phyloP scores from a whole-genome alignment of 1,140 invertebrate genomes.

The Hycleus cichorii region DNA sequence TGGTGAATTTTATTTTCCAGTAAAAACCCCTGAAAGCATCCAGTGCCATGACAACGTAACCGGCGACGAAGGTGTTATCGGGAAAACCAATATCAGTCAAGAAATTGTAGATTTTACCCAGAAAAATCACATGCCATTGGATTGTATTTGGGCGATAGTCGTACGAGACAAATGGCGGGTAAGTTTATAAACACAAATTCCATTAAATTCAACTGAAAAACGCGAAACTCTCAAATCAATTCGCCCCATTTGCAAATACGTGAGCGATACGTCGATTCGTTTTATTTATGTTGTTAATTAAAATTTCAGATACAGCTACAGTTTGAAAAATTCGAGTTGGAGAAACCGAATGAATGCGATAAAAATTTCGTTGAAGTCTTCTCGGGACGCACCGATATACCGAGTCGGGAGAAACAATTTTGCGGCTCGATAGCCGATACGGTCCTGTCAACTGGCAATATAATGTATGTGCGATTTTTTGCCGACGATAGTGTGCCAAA shows the following conservation, averaged over 20 bases:
- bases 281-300: background rate
- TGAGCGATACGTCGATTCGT: too few relatives aligned
- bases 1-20: conserved; percentile 22
- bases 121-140: conserved; percentile 53
- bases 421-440: conserved; percentile 73
- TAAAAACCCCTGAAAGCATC: conserved; percentile 43
- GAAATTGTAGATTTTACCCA: conserved; percentile 46
- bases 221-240: too few relatives aligned
- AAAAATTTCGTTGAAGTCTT: conserved; percentile 75
- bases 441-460: conserved; percentile 52
- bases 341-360: conserved; percentile 75
- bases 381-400: conserved; percentile 55
- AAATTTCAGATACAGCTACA: conserved; percentile 60
- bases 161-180: conserved; percentile 63
- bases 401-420: conserved; percentile 55
- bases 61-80: conserved; percentile 47
- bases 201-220: too few relatives aligned
- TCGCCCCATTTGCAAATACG: too few relatives aligned
- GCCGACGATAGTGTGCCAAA: conserved; percentile 56
- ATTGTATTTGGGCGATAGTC: conserved; percentile 74
- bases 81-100: conserved; percentile 47
- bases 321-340: conserved; percentile 60
- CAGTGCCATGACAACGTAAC: conserved; percentile 46
- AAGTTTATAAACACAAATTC: conserved; percentile 23
- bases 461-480: conserved; percentile 64